These are phyloP conservation scores for Drosophila multiciliata DNA, from an alignment of 2,888 invertebrate genomes.

Conservation along the genomic window DNA sequence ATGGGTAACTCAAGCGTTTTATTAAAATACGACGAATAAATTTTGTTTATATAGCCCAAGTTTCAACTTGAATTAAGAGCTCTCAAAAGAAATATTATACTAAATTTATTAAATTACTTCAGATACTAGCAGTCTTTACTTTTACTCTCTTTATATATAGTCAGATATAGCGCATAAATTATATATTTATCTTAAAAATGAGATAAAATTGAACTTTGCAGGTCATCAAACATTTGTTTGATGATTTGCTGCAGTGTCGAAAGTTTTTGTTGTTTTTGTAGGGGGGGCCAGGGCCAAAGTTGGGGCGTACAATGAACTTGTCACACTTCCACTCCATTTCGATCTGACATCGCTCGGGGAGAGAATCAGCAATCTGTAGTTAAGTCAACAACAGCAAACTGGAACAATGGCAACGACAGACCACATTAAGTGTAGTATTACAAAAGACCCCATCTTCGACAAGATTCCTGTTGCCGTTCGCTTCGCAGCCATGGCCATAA, in stretches of 20 bases:
- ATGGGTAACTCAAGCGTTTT: slow-evolving; percentile 1
- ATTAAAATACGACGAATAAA: neutral
- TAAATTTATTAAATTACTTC: neutral
- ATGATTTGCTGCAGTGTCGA: neutral
- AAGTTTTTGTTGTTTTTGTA: neutral
- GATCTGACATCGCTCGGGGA: slow-evolving; percentile 6
- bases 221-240: neutral
- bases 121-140: neutral
- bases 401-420: slow-evolving; percentile 10
- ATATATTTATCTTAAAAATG: neutral
- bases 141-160: neutral
- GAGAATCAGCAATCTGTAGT: slow-evolving; percentile 35
- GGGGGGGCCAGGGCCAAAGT: slow-evolving; percentile 12
- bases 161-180: neutral
- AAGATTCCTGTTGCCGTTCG: slow-evolving; percentile 8
- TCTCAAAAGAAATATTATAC: neutral
- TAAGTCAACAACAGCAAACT: slow-evolving; percentile 7
- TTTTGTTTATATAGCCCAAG: neutral
- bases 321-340: slow-evolving; percentile 27
- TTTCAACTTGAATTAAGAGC: neutral
- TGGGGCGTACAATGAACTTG: slow-evolving; percentile 50
- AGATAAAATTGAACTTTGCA: neutral
- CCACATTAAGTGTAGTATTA: slow-evolving; percentile 4
- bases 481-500: slow-evolving; percentile 23
- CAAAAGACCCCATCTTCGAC: neutral